These are phyloP conservation scores for Drosophila nasuta DNA, from an alignment of 1,140 invertebrate genomes.

Conservation along the genomic window DNA sequence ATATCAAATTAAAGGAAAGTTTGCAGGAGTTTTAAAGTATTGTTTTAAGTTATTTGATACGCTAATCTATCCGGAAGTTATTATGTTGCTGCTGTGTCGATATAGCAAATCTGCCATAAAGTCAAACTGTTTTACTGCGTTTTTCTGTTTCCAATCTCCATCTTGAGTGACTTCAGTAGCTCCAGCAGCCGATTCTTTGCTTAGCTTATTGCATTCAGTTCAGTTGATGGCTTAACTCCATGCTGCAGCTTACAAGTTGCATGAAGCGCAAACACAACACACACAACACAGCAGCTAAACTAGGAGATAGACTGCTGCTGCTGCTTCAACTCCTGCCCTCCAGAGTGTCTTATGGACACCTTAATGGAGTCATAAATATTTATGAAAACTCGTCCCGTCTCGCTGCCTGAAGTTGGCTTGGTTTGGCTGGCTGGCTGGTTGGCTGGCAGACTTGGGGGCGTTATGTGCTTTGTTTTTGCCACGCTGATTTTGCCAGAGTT, in stretches of 20 bases:
- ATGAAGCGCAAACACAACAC: conserved; percentile 28
- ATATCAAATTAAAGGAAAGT: conserved; percentile 60
- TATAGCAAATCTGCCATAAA: background rate
- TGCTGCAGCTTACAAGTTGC: conserved; percentile 58
- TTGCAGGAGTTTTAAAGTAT: conserved; percentile 22
- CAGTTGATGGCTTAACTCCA: conserved; percentile 56
- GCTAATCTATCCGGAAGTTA: background rate
- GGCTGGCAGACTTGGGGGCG: background rate
- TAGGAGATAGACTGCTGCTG: conserved; percentile 42
- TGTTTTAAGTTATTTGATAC: background rate
- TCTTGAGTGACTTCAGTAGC: conserved; percentile 40
- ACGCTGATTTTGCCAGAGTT: conserved; percentile 50
- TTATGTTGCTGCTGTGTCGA: background rate
- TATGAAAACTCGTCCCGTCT: conserved; percentile 72
- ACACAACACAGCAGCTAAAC: conserved; percentile 53
- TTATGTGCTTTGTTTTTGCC: conserved; percentile 59
- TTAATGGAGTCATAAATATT: conserved; percentile 84
- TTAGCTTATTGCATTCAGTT: conserved; percentile 40
- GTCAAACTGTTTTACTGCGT: conserved; percentile 14
- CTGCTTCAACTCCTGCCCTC: conserved; percentile 48
- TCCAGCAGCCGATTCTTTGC: conserved; percentile 49
- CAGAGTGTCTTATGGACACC: conserved; percentile 83
- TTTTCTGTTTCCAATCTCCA: conserved; percentile 5
- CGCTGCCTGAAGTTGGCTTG: conserved; percentile 57
- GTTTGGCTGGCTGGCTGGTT: conserved; percentile 16